phyloP scores from a whole-genome alignment of 1,140 invertebrate species.

The Formica exsecta region DNA sequence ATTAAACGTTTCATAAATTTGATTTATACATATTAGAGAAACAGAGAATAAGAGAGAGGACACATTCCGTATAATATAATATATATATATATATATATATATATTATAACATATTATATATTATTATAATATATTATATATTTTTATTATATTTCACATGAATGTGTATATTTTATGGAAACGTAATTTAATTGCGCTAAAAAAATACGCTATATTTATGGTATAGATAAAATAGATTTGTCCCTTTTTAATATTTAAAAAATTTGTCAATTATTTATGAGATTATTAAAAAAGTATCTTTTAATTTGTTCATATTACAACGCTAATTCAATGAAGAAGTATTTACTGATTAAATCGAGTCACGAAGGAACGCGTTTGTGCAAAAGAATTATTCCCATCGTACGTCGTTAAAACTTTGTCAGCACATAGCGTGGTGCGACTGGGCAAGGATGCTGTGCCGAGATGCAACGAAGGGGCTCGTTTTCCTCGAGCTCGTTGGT shows the following conservation, averaged over 20 bases:
- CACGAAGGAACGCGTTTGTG: conserved; percentile 53
- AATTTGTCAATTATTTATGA: too few species aligned
- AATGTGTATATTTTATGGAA: not conserved
- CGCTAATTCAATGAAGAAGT: conserved; percentile 27
- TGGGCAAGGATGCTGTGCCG: not conserved
- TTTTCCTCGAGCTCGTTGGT: conserved; percentile 74
- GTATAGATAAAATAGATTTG: not conserved
- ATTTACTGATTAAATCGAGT: conserved; percentile 8
- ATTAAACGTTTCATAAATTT: too few species aligned
- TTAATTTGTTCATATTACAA: not conserved
- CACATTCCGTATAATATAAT: not conserved
- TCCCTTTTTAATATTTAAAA: not conserved
- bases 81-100: not conserved
- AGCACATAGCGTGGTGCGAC: conserved; percentile 14
- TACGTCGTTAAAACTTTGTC: conserved; percentile 70
- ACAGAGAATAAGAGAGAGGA: not conserved
- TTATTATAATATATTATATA: not conserved
- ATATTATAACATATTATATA: not conserved
- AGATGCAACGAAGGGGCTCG: conserved; percentile 35
- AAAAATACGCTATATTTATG: not conserved
- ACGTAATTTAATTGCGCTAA: not conserved
- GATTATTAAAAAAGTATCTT: too few species aligned
- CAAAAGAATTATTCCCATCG: conserved; percentile 30
- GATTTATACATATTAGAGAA: too few species aligned
- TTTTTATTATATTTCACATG: not conserved